These are phyloP conservation scores for Slavum lentiscoides DNA, from an alignment of 2,888 invertebrate genomes.

Conservation along the genomic window DNA sequence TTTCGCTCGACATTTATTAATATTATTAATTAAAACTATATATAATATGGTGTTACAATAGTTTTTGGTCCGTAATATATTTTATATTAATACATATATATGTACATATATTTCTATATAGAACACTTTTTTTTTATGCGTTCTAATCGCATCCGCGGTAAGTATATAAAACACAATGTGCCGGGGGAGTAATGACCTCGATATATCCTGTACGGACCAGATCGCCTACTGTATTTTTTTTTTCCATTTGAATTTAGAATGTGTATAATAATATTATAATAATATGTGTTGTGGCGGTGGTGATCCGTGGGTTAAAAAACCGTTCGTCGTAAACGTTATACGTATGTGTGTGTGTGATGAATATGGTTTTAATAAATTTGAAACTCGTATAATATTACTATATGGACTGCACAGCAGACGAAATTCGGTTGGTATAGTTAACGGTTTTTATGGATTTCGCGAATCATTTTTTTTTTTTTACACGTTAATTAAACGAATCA, in stretches of 20 bases:
- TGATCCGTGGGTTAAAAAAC: constrained; percentile 30
- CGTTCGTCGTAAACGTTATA: neutral
- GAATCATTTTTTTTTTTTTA: too few relatives aligned
- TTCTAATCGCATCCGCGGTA: neutral
- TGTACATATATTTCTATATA: neutral
- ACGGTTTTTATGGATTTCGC: too few relatives aligned
- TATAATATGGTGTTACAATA: too few relatives aligned
- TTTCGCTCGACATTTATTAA: neutral
- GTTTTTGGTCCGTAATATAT: neutral
- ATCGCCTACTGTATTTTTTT: constrained; percentile 18
- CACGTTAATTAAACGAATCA: too few relatives aligned
- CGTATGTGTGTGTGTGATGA: neutral
- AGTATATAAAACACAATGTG: neutral
- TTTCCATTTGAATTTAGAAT: constrained; percentile 31
- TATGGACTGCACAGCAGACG: too few relatives aligned
- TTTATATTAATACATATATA: neutral
- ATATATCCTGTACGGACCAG: constrained; percentile 19
- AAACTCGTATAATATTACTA: too few relatives aligned
- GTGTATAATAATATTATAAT: neutral
- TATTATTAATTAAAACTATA: neutral
- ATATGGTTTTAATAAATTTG: neutral
- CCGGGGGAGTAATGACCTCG: constrained; percentile 14
- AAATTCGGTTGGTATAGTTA: too few relatives aligned
- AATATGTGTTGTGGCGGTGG: too few relatives aligned
- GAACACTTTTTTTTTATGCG: neutral